Base-by-base conservation (phyloP, 64 coral and sea anemone species). In the Montipora foliosa region DNA sequence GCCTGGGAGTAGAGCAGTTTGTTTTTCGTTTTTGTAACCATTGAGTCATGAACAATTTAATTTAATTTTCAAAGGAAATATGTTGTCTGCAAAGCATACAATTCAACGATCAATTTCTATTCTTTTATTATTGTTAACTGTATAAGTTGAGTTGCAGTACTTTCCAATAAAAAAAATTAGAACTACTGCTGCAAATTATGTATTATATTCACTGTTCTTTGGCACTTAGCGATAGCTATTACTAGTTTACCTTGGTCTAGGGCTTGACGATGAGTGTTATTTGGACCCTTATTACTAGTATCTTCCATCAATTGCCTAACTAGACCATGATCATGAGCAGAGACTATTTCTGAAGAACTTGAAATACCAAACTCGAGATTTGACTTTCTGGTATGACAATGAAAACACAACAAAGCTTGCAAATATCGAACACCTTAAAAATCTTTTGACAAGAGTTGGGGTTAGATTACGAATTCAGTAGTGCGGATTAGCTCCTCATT, bases 331-430 rank as follows among this genome's bases (percentile, higher is more conserved):
- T 45, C 83, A 93, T 22, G 91, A 87, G 47, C 82, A 93, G 47
- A 76, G 91, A 20, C 81, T 93, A 47, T 93, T 87, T 68, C 73
- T 93, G 9, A 93, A 93, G 73, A 91, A 79, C 13, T n/a, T 87
- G 15, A 93, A 93, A 77, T 93, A 93, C 75, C 49, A 78, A 69
- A 93, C 82, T 68, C 82, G 83, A 52, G 91, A 93, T 79, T 55
- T 93, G 81, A 93, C 83, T 15, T 37, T 93, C 76, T 93, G 91
- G 90, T 2, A 87, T 20, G 82, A 87, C 10, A 77, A 71, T 51
- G 90, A 75, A 9, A 87, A 93, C 4, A 45, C 44, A 6, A 83
- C 20, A 75, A 51, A 46, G 16, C 79, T 76, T 16, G 90, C 79
- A 75, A 91, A 74, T n/a, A 93, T 93, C 10, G 19, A 87, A 44